Percentiles rank a stretch among this genome's conserved stretches.
Conservation (phyloP, 2,113 vertebrate genomes). For the Caranx melampygus region DNA sequence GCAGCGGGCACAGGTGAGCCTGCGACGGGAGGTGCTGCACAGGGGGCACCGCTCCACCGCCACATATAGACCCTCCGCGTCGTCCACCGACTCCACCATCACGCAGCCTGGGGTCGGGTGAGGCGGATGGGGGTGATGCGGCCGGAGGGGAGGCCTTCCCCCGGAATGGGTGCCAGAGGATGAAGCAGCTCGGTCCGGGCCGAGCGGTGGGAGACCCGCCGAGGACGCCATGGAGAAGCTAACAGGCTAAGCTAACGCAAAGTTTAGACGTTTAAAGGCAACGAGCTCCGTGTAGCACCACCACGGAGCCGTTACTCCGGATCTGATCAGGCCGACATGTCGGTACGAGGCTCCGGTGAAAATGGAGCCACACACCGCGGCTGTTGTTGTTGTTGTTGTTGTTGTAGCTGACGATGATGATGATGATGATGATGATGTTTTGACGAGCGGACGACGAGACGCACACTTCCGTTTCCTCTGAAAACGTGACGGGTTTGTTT, state of each 20-base stretch:
- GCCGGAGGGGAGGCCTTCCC: constrained; percentile 60
- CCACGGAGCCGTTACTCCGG: accelerated
- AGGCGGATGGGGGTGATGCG: constrained; percentile 19
- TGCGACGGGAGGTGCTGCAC: constrained; percentile 93
- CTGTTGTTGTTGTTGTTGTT: constrained; percentile 33
- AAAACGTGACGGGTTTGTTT: constrained; percentile 59
- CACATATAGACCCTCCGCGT: constrained; percentile 94
- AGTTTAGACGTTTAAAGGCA: too few relatives aligned
- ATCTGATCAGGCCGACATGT: not conserved
- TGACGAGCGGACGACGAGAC: constrained; percentile 12
- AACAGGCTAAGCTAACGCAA: not conserved
- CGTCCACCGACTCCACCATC: constrained; percentile 87
- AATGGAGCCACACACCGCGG: accelerated
- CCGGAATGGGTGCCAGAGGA: constrained; percentile 26
- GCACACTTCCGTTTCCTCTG: constrained; percentile 42
- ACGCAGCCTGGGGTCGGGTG: constrained; percentile 64
- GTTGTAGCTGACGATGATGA: too few relatives aligned
- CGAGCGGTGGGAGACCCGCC: constrained; percentile 66
- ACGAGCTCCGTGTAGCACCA: too few relatives aligned
- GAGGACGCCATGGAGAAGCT: constrained; percentile 87
- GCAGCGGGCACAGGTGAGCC: constrained; percentile 95
- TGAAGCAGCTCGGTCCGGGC: constrained; percentile 47
- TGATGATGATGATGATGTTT: constrained; percentile 23
- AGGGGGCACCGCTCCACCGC: constrained; percentile 97
- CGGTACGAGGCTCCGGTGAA: not conserved